These are phyloP conservation scores for Rhinella marina DNA, from an alignment of 2,797 vertebrate species.

Conservation along the genomic window DNA sequence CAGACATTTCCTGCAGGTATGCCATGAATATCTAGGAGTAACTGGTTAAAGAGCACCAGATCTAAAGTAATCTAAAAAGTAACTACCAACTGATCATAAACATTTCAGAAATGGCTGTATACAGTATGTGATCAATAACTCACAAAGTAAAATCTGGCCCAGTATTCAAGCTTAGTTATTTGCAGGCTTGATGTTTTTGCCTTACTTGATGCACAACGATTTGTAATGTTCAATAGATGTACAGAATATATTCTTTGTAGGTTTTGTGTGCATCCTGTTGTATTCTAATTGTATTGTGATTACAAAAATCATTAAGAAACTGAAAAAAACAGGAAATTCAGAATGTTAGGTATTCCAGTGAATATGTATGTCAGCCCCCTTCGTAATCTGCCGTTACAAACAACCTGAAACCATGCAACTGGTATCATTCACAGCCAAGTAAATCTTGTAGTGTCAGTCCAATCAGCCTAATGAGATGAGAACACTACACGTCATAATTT, in stretches of 20 bases:
- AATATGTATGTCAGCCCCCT: constrained; percentile 19
- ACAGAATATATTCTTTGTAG: constrained; percentile 75
- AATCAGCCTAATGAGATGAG: not conserved
- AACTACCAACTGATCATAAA: constrained; percentile 3
- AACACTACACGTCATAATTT: not conserved
- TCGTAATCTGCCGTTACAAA: not conserved
- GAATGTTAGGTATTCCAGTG: constrained; percentile 21
- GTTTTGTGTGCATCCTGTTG: constrained; percentile 76
- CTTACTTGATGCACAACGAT: constrained; percentile 92
- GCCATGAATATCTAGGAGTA: too few relatives aligned
- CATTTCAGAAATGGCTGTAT: constrained; percentile 27
- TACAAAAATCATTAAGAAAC: constrained; percentile 46
- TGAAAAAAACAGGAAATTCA: constrained; percentile 21
- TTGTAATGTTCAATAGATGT: constrained; percentile 83
- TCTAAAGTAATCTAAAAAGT: not conserved
- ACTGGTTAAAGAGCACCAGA: not conserved
- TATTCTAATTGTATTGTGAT: constrained; percentile 68
- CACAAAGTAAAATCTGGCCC: constrained; percentile 52
- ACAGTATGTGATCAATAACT: constrained; percentile 6
- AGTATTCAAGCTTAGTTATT: constrained; percentile 82
- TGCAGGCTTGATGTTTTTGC: constrained; percentile 90
- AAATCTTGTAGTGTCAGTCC: not conserved
- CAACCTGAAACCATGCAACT: not conserved
- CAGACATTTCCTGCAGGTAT: too few relatives aligned
- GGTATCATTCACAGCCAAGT: constrained; percentile 55